These are phyloP conservation scores for Ctenosaura bakeri DNA, from an alignment of 2,797 vertebrate species.

Conservation along the genomic window DNA sequence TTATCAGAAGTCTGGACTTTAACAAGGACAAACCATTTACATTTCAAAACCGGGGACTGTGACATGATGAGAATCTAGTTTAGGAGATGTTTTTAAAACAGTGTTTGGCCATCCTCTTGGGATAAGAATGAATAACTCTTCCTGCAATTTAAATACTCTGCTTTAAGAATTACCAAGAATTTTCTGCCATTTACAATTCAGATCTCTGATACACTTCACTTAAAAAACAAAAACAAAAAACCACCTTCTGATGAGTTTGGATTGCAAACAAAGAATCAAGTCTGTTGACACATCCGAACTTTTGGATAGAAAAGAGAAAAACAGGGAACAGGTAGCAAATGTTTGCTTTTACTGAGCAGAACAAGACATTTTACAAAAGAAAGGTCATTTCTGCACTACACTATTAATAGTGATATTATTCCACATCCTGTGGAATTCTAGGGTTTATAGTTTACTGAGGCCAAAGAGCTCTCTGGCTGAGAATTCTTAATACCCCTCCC, in stretches of 20 bases:
- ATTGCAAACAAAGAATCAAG: rapidly evolving
- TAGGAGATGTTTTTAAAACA: constrained; percentile 28
- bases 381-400: too few species aligned
- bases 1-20: constrained; percentile 29
- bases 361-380: not conserved
- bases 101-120: not conserved
- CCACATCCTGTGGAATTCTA: too few species aligned
- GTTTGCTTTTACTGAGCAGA: not conserved
- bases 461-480: too few species aligned
- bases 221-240: not conserved
- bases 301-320: not conserved
- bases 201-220: not conserved
- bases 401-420: too few species aligned
- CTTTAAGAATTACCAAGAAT: constrained; percentile 21
- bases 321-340: not conserved
- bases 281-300: too few species aligned
- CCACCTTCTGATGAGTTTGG: not conserved
- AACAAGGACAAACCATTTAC: not conserved
- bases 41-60: constrained; percentile 44
- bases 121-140: constrained; percentile 19
- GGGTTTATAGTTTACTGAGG: too few species aligned
- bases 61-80: constrained; percentile 8
- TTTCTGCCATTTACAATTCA: constrained; percentile 17
- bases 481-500: too few species aligned
- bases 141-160: not conserved